Evolutionary conservation across 2,797 vertebrate genomes (phyloP), one percentile per base, ranked within the genome.

Genomic region (Lerista edwardsae): DNA sequence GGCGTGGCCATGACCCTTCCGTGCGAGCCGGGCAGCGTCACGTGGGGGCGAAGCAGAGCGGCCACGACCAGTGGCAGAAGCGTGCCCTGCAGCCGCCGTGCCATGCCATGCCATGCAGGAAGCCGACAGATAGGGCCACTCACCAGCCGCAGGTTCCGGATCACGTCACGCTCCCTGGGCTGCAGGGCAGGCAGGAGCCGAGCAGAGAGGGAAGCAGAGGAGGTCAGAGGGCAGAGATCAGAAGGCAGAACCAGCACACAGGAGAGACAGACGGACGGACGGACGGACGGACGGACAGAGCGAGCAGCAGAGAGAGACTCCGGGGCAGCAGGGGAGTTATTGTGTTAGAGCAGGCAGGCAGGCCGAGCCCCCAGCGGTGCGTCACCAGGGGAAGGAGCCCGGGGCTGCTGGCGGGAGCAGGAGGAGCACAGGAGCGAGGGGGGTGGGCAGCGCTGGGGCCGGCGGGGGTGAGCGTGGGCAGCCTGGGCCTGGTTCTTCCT

Each of bases 91-190:
- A 61, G 59, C 55, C 2, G 62, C 62, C 5, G 57, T 4, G 9
- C 4, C 57, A 14, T 10, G 69, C 39, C 1, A 31, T 3, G 59
- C 59, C 71, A 65, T 65, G 73, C 61, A 9, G 59, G 4, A 29
- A 67, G 47, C 65, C 1, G 34, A 44, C 0, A 0, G 73, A n/a
- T 23, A 17, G 73, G 27, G 51, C 84, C 79, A 86, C 84, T 77
- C 79, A 86, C 84, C 84, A 86, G 29, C 55, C 84, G 84, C 79
- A 86, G 55, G 31, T 62, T 81, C 84, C 84, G 79, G 84, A 86
- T 81, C 55, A 86, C 84, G 65, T 86, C 79, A 29, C 84, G 84
- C 57, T 86, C 84, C 8, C 84, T 86, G 84, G 84, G 84, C 84
- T 86, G 19, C 36, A 9, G 9, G 34, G 64, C 62, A 29, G 79